phyloP scores from a whole-genome alignment of 2,888 invertebrate genomes.

The Strigamia transsilvanica region DNA sequence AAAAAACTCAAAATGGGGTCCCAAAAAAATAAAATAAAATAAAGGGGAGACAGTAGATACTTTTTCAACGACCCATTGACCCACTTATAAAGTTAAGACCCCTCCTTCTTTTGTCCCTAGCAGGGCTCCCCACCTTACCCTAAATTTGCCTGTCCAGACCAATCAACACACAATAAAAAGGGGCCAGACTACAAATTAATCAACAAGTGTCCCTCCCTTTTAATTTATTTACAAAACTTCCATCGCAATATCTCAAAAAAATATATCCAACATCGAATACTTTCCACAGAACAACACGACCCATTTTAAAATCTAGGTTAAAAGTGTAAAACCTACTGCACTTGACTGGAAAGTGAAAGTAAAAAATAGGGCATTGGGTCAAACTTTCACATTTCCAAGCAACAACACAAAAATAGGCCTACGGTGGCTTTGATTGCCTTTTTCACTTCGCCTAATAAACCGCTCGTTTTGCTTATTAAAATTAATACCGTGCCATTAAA shows the following conservation, averaged over 20 bases:
- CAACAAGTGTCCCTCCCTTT: background rate
- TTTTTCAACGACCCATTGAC: conserved; percentile 21
- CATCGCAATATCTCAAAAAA: background rate
- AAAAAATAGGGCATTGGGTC: conserved; percentile 24
- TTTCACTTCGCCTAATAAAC: no score
- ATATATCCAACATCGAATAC: background rate
- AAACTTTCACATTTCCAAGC: background rate
- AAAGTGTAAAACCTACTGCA: conserved; percentile 31
- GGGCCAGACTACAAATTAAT: background rate
- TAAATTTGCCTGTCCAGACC: background rate
- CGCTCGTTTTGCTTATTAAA: no score
- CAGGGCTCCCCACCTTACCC: background rate
- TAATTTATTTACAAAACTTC: background rate
- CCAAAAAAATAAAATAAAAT: background rate
- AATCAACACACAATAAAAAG: background rate
- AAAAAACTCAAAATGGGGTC: background rate
- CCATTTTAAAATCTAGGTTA: background rate
- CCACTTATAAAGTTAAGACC: conserved; percentile 1
- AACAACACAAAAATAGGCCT: background rate
- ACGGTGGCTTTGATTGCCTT: background rate
- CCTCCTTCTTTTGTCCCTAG: conserved; percentile 12
- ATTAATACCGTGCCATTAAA: background rate
- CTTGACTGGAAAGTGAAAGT: conserved; percentile 23
- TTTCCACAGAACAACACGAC: background rate
- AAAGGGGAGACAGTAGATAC: background rate